Percentiles rank a stretch among this genome's conserved stretches.
Conservation (phyloP, 2,888 invertebrate genomes). For the Conistra vaccinii region DNA sequence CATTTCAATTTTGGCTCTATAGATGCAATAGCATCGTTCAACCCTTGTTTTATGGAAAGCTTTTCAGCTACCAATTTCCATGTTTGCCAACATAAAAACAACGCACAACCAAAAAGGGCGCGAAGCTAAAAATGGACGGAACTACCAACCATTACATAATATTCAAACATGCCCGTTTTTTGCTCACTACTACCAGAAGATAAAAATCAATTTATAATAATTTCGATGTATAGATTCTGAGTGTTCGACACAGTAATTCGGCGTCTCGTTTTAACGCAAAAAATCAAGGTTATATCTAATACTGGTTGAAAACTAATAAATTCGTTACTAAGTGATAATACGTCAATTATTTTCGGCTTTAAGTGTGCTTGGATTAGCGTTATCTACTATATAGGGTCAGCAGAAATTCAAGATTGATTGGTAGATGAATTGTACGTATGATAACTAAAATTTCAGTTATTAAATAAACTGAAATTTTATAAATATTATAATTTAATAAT, state of each 20-base stretch:
- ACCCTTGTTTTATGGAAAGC: neutral
- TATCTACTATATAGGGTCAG: conserved; percentile 5
- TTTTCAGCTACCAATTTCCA: neutral
- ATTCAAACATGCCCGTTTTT: conserved; percentile 49
- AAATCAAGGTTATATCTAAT: conserved; percentile 64
- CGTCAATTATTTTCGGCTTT: conserved; percentile 46
- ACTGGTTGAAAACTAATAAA: conserved; percentile 67
- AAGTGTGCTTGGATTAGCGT: conserved; percentile 27
- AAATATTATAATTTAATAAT: no score
- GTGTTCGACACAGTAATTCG: conserved; percentile 65
- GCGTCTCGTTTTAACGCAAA: conserved; percentile 55
- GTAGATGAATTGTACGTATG: no score
- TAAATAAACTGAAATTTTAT: no score
- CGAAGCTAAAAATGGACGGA: conserved; percentile 43
- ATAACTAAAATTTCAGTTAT: no score
- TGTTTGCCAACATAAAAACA: conserved; percentile 11
- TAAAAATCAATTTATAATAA: conserved; percentile 72
- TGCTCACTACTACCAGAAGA: conserved; percentile 40
- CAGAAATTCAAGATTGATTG: conserved; percentile 5
- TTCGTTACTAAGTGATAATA: conserved; percentile 65
- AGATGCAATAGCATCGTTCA: neutral
- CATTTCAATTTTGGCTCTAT: neutral
- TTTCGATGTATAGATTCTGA: conserved; percentile 60
- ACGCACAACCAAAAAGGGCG: conserved; percentile 41
- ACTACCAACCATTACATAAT: conserved; percentile 51